Conservation (phyloP, 2,113 vertebrate species). For the Thomomys bottae region DNA sequence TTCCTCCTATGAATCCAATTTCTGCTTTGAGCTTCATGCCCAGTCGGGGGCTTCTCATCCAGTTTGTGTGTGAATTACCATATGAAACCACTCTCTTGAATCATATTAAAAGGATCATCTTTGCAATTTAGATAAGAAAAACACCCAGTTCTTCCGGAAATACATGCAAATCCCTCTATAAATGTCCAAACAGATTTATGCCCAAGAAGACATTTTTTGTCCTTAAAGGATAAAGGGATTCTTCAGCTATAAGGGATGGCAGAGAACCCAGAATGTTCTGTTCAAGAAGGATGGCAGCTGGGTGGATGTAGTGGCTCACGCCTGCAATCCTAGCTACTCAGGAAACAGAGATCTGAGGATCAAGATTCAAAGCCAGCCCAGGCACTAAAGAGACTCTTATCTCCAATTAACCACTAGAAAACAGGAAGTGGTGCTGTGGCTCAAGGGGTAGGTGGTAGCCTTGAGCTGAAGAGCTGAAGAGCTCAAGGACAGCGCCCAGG, state of each 20-base stretch:
- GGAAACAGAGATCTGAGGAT: too few relatives aligned
- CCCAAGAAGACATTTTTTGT: constrained; percentile 29
- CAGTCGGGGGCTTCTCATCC: constrained; percentile 61
- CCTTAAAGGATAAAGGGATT: constrained; percentile 37
- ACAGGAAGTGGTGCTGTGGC: too few relatives aligned
- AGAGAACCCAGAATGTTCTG: constrained; percentile 15
- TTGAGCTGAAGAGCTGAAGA: too few relatives aligned
- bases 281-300: too few relatives aligned
- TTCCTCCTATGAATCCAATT: constrained; percentile 46
- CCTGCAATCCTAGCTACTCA: too few relatives aligned
- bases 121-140: constrained; percentile 72
- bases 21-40: constrained; percentile 75
- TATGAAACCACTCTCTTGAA: constrained; percentile 57
- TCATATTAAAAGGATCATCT: constrained; percentile 55
- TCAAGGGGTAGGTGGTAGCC: too few relatives aligned
- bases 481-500: too few relatives aligned
- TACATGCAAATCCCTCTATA: constrained; percentile 45
- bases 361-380: too few relatives aligned
- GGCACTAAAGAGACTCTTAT: too few relatives aligned
- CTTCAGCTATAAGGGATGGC: neutral
- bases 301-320: too few relatives aligned
- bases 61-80: constrained; percentile 53
- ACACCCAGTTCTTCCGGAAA: constrained; percentile 53
- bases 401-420: too few relatives aligned
- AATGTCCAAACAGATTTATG: constrained; percentile 32